A percentile compares a stretch with the other conserved stretches of the same genome.
Conservation (phyloP, 2,888 invertebrate genomes). For the Stenodema calcarata region DNA sequence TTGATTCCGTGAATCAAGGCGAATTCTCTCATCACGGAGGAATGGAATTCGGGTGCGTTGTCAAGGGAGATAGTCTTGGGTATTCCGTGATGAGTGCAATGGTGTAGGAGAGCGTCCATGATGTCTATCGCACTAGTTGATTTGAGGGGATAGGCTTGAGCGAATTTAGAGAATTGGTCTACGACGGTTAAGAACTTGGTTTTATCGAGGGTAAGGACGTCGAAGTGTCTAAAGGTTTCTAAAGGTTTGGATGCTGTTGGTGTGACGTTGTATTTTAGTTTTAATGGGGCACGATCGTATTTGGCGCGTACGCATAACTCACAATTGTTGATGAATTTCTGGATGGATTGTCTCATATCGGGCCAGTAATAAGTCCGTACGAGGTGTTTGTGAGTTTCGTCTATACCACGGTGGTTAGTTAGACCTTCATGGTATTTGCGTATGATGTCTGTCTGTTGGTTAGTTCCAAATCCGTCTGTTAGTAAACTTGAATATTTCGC, state of each 20-base stretch:
- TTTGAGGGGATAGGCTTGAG: conserved; percentile 37
- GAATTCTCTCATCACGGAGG: conserved; percentile 34
- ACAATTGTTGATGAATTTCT: conserved; percentile 56
- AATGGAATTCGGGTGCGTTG: conserved; percentile 40
- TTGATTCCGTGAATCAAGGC: conserved; percentile 32
- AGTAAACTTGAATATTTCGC: neutral
- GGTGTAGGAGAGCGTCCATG: conserved; percentile 18
- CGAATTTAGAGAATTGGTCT: conserved; percentile 39
- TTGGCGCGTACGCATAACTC: conserved; percentile 52
- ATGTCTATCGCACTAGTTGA: conserved; percentile 28
- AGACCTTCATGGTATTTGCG: conserved; percentile 27
- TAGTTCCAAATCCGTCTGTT: neutral
- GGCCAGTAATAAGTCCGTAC: conserved; percentile 58
- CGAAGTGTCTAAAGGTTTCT: conserved; percentile 41
- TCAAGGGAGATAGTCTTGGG: conserved; percentile 25
- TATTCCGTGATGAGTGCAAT: conserved; percentile 9
- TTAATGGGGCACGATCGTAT: neutral
- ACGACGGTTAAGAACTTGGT: conserved; percentile 41
- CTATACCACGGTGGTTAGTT: conserved; percentile 26
- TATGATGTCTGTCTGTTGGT: neutral
- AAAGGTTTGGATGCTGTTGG: conserved; percentile 40
- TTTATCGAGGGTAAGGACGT: conserved; percentile 23
- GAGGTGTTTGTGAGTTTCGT: conserved; percentile 7
- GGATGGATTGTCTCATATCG: conserved; percentile 55
- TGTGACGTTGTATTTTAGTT: conserved; percentile 38